phyloP scores from a whole-genome alignment of 1,140 invertebrate genomes.

The Solenopsis fugax region DNA sequence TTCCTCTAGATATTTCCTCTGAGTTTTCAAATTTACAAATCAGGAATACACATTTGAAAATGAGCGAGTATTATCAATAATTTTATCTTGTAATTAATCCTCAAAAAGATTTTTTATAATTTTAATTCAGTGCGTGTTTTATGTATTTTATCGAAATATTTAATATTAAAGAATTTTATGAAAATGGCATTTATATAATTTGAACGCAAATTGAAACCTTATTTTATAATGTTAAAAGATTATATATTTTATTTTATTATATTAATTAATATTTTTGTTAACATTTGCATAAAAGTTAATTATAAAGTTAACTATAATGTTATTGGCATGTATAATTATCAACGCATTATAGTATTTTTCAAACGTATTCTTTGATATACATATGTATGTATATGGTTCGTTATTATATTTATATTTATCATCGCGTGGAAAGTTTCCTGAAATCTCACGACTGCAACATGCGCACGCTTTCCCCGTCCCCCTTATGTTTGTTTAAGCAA shows the following conservation, averaged over 20 bases:
- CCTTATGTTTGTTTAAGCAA: conserved; percentile 64
- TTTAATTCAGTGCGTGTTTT: background rate
- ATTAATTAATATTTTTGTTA: conserved; percentile 27
- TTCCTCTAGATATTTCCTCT: too few species aligned
- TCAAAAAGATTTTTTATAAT: background rate
- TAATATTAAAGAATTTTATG: background rate
- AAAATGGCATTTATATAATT: background rate
- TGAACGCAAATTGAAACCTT: background rate
- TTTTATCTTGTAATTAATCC: background rate
- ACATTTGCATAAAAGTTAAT: background rate
- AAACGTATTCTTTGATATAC: conserved; percentile 14
- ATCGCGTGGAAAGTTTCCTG: conserved; percentile 26
- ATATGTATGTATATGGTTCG: background rate
- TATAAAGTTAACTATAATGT: background rate
- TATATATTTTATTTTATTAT: background rate
- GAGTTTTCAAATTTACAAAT: background rate
- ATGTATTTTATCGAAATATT: background rate
- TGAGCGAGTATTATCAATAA: background rate
- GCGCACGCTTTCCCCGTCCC: conserved; percentile 37
- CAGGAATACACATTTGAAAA: background rate
- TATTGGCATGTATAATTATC: background rate
- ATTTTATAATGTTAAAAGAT: conserved; percentile 10
- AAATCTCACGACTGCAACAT: conserved; percentile 15
- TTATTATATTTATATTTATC: conserved; percentile 29
- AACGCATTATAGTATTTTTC: background rate